Evolutionary conservation across 2,888 invertebrate genomes (phyloP).

Genomic region (Hypena proboscidalis): DNA sequence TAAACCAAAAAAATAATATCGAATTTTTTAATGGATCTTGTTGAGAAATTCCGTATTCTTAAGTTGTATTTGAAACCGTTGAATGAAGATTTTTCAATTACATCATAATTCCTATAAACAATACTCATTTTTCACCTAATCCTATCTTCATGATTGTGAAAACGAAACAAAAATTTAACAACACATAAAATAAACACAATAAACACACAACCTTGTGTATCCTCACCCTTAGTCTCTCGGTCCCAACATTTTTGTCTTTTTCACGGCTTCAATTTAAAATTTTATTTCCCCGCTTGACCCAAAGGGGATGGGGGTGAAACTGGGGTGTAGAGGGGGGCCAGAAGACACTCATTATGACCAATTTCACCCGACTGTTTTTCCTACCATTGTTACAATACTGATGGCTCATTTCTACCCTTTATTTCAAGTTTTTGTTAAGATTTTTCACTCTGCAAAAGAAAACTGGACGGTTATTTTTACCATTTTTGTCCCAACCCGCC

Average conservation of each 20-base stretch:
- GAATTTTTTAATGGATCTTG: no score
- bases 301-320: conserved; percentile 54
- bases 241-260: conserved; percentile 76
- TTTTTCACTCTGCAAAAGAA: conserved; percentile 44
- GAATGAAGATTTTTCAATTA: no score
- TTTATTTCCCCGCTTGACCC: conserved; percentile 79
- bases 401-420: conserved; percentile 75
- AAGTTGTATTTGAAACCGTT: no score
- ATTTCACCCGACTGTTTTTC: conserved; percentile 76
- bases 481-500: conserved; percentile 36
- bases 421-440: conserved; percentile 64
- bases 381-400: conserved; percentile 60
- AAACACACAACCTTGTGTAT: conserved; percentile 13
- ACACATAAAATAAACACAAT: background rate
- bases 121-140: no score
- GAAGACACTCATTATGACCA: conserved; percentile 82
- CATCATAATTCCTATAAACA: no score
- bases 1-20: no score
- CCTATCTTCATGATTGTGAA: no score
- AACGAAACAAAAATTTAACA: no score
- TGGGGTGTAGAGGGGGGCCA: conserved; percentile 45
- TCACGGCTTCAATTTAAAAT: conserved; percentile 80
- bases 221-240: conserved; percentile 44
- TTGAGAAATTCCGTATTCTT: no score
- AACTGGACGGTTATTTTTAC: conserved; percentile 34